phyloP scores from a whole-genome alignment of 1,140 invertebrate species.

The Mycetomoellerius zeteki region DNA sequence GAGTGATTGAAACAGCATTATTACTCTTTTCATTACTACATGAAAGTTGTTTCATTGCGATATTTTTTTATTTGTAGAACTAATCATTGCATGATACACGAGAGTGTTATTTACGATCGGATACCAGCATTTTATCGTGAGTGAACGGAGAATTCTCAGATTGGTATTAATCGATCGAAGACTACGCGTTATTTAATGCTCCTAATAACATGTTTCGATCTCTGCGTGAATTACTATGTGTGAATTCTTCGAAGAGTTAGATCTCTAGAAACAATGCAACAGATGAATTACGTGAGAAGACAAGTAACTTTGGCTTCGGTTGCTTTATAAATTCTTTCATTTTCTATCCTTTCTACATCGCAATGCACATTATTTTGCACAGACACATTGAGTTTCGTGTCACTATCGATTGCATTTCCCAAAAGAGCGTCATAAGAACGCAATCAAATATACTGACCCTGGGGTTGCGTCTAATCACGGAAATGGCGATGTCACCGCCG shows the following conservation, averaged over 20 bases:
- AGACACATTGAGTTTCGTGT: not conserved
- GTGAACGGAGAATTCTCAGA: not conserved
- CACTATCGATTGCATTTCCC: not conserved
- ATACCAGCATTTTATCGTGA: not conserved
- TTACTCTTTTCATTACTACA: constrained; percentile 2
- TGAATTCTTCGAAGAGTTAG: not conserved
- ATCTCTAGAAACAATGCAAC: not conserved
- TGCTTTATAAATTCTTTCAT: not conserved
- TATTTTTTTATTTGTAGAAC: constrained; percentile 12
- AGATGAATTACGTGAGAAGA: not conserved
- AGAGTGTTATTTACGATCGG: constrained; percentile 36
- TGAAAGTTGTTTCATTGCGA: not conserved
- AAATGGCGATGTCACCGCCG: constrained; percentile 71
- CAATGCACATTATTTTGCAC: not conserved
- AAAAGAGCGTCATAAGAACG: constrained; percentile 53
- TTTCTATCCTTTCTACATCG: not conserved
- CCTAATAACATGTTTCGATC: constrained; percentile 41
- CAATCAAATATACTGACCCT: constrained; percentile 65
- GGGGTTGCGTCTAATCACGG: constrained; percentile 71
- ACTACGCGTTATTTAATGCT: constrained; percentile 40
- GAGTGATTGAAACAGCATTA: not conserved
- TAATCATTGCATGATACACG: constrained; percentile 1
- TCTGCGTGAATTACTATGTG: not conserved
- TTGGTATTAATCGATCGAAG: constrained; percentile 47
- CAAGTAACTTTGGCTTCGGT: not conserved